phyloP scores from a whole-genome alignment of 2,888 invertebrate species.

The Tinea semifulvella region DNA sequence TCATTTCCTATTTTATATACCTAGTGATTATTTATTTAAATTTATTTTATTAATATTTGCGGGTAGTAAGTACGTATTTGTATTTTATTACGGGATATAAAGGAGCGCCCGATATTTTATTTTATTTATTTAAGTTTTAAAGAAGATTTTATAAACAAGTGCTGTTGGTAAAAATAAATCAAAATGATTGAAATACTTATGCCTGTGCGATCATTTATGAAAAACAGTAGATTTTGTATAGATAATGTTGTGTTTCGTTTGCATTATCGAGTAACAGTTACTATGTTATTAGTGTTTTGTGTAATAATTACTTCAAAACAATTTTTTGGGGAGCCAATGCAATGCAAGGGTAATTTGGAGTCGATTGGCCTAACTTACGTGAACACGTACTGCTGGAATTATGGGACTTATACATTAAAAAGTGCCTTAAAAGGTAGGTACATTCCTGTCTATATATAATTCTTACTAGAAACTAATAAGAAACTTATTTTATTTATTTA shows the following conservation, averaged over 20 bases:
- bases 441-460: neutral
- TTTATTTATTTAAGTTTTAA: too few species aligned
- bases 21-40: neutral
- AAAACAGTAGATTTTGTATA: conserved; percentile 72
- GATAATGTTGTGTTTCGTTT: conserved; percentile 80
- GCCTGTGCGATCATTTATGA: conserved; percentile 72
- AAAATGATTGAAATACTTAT: conserved; percentile 73
- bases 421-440: conserved; percentile 45
- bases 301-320: conserved; percentile 81
- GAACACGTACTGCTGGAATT: conserved; percentile 83
- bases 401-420: conserved; percentile 73
- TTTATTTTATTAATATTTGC: neutral
- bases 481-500: too few species aligned
- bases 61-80: neutral
- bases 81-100: neutral
- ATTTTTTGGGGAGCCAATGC: conserved; percentile 87
- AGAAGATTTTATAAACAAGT: too few species aligned
- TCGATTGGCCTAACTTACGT: conserved; percentile 72
- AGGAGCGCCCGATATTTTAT: neutral
- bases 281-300: conserved; percentile 76
- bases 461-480: neutral
- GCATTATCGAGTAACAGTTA: conserved; percentile 78
- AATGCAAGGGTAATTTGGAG: conserved; percentile 69
- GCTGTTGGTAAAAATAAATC: conserved; percentile 12
- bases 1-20: too few species aligned